A percentile compares a stretch with the other conserved stretches of the same genome.
Evolutionary conservation across 2,888 invertebrate species (phyloP).

Genomic region (Xanthorhoe designata): DNA sequence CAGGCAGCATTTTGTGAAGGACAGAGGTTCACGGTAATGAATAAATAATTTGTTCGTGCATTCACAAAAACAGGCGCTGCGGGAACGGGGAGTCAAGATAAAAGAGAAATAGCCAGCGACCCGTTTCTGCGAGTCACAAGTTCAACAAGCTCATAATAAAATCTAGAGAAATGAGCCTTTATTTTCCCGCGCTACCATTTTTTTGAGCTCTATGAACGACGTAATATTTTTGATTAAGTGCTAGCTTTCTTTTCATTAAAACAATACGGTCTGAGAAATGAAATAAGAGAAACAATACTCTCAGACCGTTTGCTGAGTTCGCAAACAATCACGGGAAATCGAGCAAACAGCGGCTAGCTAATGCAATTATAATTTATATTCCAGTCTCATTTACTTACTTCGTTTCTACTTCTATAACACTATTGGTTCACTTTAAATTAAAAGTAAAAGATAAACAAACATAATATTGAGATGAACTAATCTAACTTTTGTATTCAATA

Average conservation of each 20-base stretch:
- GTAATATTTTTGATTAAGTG: constrained; percentile 20
- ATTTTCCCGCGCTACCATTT: constrained; percentile 12
- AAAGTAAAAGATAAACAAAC: too few relatives aligned
- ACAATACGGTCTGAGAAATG: constrained; percentile 24
- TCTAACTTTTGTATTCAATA: background rate
- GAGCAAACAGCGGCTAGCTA: constrained; percentile 19
- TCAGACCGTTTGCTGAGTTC: constrained; percentile 11
- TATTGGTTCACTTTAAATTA: background rate
- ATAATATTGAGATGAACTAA: background rate
- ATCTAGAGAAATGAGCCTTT: constrained; percentile 20
- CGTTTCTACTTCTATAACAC: background rate
- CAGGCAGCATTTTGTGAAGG: constrained; percentile 42
- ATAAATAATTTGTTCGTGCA: constrained; percentile 44
- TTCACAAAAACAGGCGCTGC: constrained; percentile 34
- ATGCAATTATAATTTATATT: constrained; percentile 19
- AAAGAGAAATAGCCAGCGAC: constrained; percentile 34
- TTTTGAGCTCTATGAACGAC: constrained; percentile 14
- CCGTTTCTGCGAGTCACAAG: constrained; percentile 24
- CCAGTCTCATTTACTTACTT: constrained; percentile 5
- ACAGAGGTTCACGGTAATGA: constrained; percentile 41
- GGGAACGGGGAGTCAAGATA: constrained; percentile 39
- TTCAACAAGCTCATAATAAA: constrained; percentile 30
- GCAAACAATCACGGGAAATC: constrained; percentile 26
- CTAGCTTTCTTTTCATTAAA: constrained; percentile 27
- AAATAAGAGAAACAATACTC: constrained; percentile 20